Evolutionary conservation across 2,797 vertebrate genomes (phyloP).

Genomic region (Acanthopagrus latus): DNA sequence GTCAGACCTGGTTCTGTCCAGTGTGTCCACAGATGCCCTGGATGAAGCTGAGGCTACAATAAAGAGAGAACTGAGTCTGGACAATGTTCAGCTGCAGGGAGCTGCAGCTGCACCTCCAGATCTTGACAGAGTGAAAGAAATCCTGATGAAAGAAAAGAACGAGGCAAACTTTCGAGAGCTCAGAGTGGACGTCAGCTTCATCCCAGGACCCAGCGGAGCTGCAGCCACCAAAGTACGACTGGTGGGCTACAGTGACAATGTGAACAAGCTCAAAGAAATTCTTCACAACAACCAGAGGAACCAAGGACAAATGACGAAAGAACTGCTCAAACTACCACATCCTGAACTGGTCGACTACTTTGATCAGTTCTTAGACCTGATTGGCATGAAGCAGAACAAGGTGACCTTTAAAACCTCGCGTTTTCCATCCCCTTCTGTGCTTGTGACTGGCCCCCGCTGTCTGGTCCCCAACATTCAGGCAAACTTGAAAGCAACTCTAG

Average conservation of each 20-base stretch:
- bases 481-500: constrained; percentile 42
- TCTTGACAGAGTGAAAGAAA: constrained; percentile 57
- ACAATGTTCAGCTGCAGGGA: constrained; percentile 47
- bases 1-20: constrained; percentile 68
- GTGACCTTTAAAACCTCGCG: constrained; percentile 46
- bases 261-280: constrained; percentile 60
- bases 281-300: constrained; percentile 61
- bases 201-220: constrained; percentile 1
- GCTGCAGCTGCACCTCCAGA: constrained; percentile 33
- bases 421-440: constrained; percentile 50
- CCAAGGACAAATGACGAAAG: constrained; percentile 36
- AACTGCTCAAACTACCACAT: constrained; percentile 43
- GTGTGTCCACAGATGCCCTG: constrained; percentile 69
- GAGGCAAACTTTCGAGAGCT: constrained; percentile 44
- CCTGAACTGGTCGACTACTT: constrained; percentile 70
- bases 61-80: constrained; percentile 52
- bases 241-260: constrained; percentile 70
- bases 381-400: constrained; percentile 31
- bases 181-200: constrained; percentile 60
- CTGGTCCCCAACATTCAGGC: constrained; percentile 45
- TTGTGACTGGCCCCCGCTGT: constrained; percentile 65
- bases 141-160: constrained; percentile 41
- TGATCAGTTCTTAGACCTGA: constrained; percentile 46
- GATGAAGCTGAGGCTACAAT: constrained; percentile 65
- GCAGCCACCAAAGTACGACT: constrained; percentile 46